Base-by-base conservation (phyloP, 2,888 invertebrate species). In the Panopea generosa region DNA sequence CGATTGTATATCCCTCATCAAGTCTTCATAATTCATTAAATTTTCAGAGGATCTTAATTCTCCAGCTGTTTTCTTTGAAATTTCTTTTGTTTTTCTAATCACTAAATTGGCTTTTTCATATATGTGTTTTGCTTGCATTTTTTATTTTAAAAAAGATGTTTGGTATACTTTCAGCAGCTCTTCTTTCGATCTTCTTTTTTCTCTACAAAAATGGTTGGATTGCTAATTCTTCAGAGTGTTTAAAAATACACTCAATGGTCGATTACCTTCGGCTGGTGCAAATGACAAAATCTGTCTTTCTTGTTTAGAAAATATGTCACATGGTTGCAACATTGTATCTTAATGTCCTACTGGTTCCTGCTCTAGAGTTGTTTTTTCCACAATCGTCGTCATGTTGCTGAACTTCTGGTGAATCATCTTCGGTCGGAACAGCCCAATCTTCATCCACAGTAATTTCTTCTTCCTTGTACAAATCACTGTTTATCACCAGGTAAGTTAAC, bases 61-160 rank as follows among this genome's bases (percentile, higher is more conserved):
- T 7, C 33, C 33, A 7, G 33, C 33, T 33, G 33, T 33, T 33
- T 11, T 33, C 11, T 33, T 4, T 33, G 4, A 11, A 33, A 7
- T 33, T 33, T 4, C 33, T 7, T 33, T 33, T 7, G 33, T 33
- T 33, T 33, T 33, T 11, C 33, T 33, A 7, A 33, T 7, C 4
- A 4, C 4, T 7, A 33, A 4, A 33, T 11, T 33, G 11, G 33
- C 11, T 49, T 81, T 68, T 29, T 78, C 72, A 11, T 72, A 45
- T 11, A 77, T 43, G 2, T 27, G 24, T 47, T 79, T 82, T 66
- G 73, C 72, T 56, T 82, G 78, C 7, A 76, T 50, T 29, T 73
- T 82, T 65, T 76, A 67, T 59, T 62, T 79, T 76, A 22, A 78
- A 82, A 61, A 82, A 82, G 2, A 82, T 16, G 50, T 78, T 82